Base-by-base conservation (phyloP, 2,797 vertebrate genomes). In the Synanceia verrucosa region DNA sequence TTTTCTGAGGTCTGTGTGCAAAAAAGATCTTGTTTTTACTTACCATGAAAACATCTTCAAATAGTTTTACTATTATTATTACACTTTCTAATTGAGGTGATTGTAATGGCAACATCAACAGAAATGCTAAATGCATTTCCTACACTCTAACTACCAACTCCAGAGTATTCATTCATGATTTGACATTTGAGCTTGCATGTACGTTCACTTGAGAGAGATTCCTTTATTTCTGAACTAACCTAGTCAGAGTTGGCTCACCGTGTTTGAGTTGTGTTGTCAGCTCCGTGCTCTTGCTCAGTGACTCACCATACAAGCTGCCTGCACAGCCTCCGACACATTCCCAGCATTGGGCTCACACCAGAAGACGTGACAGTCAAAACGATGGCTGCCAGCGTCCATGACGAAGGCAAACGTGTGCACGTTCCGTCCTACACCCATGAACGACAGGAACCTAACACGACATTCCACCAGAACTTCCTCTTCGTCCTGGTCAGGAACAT, bases 291-390 rank as follows among this genome's bases (percentile, higher is more conserved):
- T 31, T 12, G 3, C 39, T 72, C 28, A 4, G 1, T 23, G 24
- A 93, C 96, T 96, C 93, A 99, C 97, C 97, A 99, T 98, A 84
- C 97, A 99, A 3, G 97, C 97, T 2, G 97, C 97, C 89, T 99
- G 97, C 7, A 99, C 97, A 0, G 97, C 97, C 91, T 99, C 97
- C 0, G 97, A 99, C 62, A 99, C 97, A 0, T 91, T 95, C 33
- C 94, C 97, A 0, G 97, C 97, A 1, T 98, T 98, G 19, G 97
- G 97, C 19, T 99, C 97, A 3, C 97, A 99, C 97, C 97, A 99
- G 85, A 99, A 97, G 0, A 97, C 91, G 0, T 99, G 97, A 78
- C 97, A 98, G 92, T 99, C 97, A 1, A 96, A 99, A 70, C 94
- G 96, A 89, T 97, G 97, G 90, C 95, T 93, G 36, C 97, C 97